phyloP scores from a whole-genome alignment of 2,113 vertebrate genomes.

The Piliocolobus tephrosceles region DNA sequence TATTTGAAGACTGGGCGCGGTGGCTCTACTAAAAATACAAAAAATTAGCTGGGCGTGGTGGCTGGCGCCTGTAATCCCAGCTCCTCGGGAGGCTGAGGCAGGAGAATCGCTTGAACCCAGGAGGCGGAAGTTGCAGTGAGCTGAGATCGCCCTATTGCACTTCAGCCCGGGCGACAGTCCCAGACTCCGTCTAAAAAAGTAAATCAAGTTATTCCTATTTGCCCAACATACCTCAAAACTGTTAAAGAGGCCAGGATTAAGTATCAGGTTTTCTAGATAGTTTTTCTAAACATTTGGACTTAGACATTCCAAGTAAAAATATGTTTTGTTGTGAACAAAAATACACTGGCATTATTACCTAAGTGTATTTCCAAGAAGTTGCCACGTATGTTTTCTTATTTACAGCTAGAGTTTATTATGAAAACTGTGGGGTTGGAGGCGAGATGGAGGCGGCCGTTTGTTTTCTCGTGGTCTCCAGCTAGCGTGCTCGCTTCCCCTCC shows the following conservation, averaged over 20 bases:
- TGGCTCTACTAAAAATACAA: too few relatives aligned
- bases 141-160: too few relatives aligned
- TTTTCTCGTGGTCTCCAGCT: conserved; percentile 25
- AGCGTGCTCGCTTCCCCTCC: background rate
- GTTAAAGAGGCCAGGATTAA: background rate
- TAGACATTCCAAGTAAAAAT: conserved; percentile 17
- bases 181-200: too few relatives aligned
- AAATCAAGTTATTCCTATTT: background rate
- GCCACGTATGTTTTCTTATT: background rate
- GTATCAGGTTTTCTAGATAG: background rate
- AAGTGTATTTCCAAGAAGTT: background rate
- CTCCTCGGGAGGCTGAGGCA: too few relatives aligned
- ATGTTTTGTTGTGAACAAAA: background rate
- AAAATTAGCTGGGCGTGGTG: too few relatives aligned
- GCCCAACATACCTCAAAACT: background rate
- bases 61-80: too few relatives aligned
- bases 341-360: background rate
- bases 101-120: too few relatives aligned
- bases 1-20: too few relatives aligned
- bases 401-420: background rate
- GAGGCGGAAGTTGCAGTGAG: too few relatives aligned
- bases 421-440: background rate
- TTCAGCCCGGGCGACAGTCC: too few relatives aligned
- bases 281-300: background rate
- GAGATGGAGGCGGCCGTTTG: conserved; percentile 63